Conservation (phyloP, 2,113 vertebrate genomes). For the Orthochromis indermauri region DNA sequence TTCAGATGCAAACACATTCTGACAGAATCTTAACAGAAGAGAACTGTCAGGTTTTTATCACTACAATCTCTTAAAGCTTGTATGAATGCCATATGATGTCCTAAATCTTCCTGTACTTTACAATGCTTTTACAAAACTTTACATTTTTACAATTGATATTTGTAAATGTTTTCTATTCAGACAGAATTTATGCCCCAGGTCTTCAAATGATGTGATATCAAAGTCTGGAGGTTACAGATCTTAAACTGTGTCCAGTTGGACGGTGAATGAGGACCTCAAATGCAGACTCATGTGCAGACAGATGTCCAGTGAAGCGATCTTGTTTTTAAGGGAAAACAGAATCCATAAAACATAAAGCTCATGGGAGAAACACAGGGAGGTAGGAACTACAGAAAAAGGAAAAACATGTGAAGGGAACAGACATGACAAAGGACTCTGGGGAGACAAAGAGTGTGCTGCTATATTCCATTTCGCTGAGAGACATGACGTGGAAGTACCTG, state of each 20-base stretch:
- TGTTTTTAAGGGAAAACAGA: neutral
- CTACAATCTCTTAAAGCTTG: neutral
- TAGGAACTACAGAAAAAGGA: neutral
- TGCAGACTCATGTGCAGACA: neutral
- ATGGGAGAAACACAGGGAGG: neutral
- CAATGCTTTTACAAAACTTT: neutral
- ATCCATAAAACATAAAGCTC: neutral
- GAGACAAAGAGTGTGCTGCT: neutral
- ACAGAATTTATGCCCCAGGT: neutral
- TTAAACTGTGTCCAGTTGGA: neutral
- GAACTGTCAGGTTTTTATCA: neutral
- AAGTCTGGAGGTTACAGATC: neutral
- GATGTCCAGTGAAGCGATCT: neutral
- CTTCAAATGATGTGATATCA: neutral
- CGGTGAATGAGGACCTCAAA: neutral
- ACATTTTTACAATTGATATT: neutral
- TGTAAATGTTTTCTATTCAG: neutral
- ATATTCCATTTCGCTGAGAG: fast-evolving
- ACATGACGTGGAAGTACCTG: neutral
- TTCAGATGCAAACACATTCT: neutral
- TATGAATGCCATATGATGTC: neutral
- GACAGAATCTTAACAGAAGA: neutral
- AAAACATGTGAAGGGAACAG: neutral
- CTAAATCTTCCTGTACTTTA: neutral
- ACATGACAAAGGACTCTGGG: neutral